A percentile compares a stretch with the other conserved stretches of the same genome.
Evolutionary conservation across 2,113 vertebrate genomes (phyloP).

Genomic region (Romanogobio albipinnatus): DNA sequence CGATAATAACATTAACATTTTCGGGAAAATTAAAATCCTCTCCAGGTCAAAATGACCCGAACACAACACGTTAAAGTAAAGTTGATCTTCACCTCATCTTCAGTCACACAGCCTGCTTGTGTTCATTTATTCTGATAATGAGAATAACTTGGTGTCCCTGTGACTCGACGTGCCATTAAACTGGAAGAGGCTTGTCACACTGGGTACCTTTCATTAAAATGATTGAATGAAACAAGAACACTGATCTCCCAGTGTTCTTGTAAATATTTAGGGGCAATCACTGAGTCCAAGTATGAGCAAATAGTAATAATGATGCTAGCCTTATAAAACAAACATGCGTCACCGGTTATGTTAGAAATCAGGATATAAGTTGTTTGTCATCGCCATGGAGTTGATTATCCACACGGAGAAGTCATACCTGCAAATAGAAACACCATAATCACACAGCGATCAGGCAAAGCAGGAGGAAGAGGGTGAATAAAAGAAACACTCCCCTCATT

Average conservation of each 20-base stretch:
- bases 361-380: not conserved
- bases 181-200: not conserved
- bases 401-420: constrained; percentile 26
- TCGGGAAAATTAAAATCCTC: no score
- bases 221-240: not conserved
- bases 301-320: not conserved
- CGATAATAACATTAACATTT: no score
- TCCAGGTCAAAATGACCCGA: no score
- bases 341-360: not conserved
- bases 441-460: not conserved
- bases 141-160: not conserved
- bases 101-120: not conserved
- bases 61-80: not conserved
- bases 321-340: not conserved
- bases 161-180: constrained; percentile 16
- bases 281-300: not conserved
- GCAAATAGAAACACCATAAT: constrained; percentile 10
- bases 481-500: not conserved
- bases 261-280: constrained; percentile 8
- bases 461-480: not conserved
- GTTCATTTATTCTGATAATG: constrained; percentile 1
- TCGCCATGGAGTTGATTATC: constrained; percentile 3
- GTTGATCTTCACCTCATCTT: not conserved
- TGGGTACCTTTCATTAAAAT: constrained; percentile 1
- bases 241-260: not conserved